Evolutionary conservation across 1,140 invertebrate species (phyloP), one percentile per base, ranked within the genome.

Genomic region (Drosophila miranda): DNA sequence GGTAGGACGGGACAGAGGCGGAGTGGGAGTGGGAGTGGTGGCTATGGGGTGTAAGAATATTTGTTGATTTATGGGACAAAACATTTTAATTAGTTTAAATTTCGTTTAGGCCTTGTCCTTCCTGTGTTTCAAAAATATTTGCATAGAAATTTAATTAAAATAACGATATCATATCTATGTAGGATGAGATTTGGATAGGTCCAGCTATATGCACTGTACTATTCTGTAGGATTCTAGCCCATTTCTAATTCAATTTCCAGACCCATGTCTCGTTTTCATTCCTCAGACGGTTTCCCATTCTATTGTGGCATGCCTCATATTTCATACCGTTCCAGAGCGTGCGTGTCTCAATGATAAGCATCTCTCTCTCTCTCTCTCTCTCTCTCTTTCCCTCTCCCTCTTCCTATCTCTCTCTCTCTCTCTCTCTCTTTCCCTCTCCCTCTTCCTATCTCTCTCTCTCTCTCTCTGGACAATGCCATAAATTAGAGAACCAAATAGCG

Each of bases 391-490:
- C 7, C 34, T 19, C 62, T 79, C n/a, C n/a, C n/a, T n/a, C n/a
- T n/a, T n/a, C n/a, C n/a, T n/a, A 59, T 82, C 41, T 52, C 7
- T 45, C 5, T 30, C 23, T 16, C 30, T 16, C 8, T 23, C 7
- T 9, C 41, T 19, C 16, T 16, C 16, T 16, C n/a, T n/a, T n/a
- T n/a, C n/a, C n/a, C n/a, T n/a, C n/a, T n/a, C n/a, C n/a, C n/a
- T n/a, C n/a, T n/a, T n/a, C n/a, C n/a, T n/a, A 59, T 82, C 41
- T 52, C 7, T 45, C 5, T 30, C 23, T 16, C 30, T 16, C 8
- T 23, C 7, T 9, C 34, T 19, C 62, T 79, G 72, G 77, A 74
- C 80, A 86, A 51, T 77, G 80, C 79, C 81, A 84, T 84, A 84
- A 84, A 84, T 84, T 84, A 84, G 77, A 74, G 43, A 50, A 56